Conservation (phyloP, 2,888 invertebrate genomes). For the Temnothorax rugatulus region DNA sequence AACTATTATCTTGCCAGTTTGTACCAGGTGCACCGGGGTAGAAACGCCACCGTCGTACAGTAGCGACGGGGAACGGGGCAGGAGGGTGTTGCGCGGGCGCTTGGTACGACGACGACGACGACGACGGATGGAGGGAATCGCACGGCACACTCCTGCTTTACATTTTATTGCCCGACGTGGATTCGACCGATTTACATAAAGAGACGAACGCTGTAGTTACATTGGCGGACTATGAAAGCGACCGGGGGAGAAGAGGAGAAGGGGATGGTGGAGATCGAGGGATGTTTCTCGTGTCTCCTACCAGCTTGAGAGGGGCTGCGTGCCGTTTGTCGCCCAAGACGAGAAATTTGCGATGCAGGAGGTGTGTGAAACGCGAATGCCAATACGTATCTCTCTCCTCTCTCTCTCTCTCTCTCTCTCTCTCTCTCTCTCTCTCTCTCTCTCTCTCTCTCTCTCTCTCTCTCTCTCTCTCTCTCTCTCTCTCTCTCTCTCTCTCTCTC, state of each 20-base stretch:
- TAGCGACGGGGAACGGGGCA: not conserved
- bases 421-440: not conserved
- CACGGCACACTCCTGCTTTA: slow-evolving; percentile 76
- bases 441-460: not conserved
- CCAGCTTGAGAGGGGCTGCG: slow-evolving; percentile 7
- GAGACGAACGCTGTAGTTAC: slow-evolving; percentile 71
- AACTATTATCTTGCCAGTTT: slow-evolving; percentile 73
- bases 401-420: not conserved
- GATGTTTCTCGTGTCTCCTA: slow-evolving; percentile 29
- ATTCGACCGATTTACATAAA: slow-evolving; percentile 80
- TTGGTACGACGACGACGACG: slow-evolving; percentile 53
- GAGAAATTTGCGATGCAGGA: slow-evolving; percentile 38
- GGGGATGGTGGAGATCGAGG: slow-evolving; percentile 14
- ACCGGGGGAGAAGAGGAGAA: not conserved
- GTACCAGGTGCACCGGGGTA: slow-evolving; percentile 68
- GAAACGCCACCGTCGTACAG: slow-evolving; percentile 56
- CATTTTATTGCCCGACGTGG: slow-evolving; percentile 82
- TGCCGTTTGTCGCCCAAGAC: slow-evolving; percentile 45
- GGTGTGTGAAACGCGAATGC: slow-evolving; percentile 45
- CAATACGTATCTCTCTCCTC: slow-evolving; percentile 12
- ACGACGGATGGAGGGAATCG: slow-evolving; percentile 34
- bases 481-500: not conserved
- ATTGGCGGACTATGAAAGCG: slow-evolving; percentile 36
- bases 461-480: not conserved
- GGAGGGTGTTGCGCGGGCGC: slow-evolving; percentile 37